Evolutionary conservation across 35 echinoderm and acorn worm genomes (phyloP).

Genomic region (Ophiothrix spiculata): DNA sequence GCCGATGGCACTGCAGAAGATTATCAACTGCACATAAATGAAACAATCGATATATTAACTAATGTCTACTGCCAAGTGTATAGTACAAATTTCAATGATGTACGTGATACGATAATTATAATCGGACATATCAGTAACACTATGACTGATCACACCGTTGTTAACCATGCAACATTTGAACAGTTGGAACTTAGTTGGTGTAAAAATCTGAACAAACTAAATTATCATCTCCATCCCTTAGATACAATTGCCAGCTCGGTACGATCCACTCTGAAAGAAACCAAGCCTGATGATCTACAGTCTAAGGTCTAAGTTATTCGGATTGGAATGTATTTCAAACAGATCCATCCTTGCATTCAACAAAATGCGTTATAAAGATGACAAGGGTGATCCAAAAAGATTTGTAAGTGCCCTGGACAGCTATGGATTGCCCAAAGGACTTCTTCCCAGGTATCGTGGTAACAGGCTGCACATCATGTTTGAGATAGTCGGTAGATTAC

Average conservation of each 20-base stretch:
- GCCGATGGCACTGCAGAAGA: slow-evolving; percentile 1
- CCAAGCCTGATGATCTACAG: not conserved
- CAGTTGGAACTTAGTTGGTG: slow-evolving; percentile 24
- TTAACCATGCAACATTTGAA: slow-evolving; percentile 40
- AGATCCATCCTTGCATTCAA: not conserved
- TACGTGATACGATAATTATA: slow-evolving; percentile 11
- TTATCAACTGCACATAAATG: not conserved
- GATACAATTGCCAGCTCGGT: slow-evolving; percentile 29
- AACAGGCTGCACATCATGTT: not conserved
- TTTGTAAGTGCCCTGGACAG: not conserved
- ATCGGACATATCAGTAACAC: slow-evolving; percentile 36
- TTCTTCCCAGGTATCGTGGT: slow-evolving; percentile 3
- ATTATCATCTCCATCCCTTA: slow-evolving; percentile 38
- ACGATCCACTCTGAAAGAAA: slow-evolving; percentile 19
- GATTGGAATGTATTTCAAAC: not conserved
- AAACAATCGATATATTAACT: not conserved
- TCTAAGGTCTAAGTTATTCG: not conserved
- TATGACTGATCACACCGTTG: slow-evolving; percentile 21
- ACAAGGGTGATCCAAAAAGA: slow-evolving; percentile 11
- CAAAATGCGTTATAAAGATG: slow-evolving; percentile 17
- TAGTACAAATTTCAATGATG: slow-evolving; percentile 17
- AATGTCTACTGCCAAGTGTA: not conserved
- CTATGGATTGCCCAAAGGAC: not conserved
- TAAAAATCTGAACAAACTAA: slow-evolving; percentile 30
- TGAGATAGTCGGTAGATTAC: not conserved